phyloP scores from a whole-genome alignment of 2,888 invertebrate genomes.

The Drosophila paranaensis region DNA sequence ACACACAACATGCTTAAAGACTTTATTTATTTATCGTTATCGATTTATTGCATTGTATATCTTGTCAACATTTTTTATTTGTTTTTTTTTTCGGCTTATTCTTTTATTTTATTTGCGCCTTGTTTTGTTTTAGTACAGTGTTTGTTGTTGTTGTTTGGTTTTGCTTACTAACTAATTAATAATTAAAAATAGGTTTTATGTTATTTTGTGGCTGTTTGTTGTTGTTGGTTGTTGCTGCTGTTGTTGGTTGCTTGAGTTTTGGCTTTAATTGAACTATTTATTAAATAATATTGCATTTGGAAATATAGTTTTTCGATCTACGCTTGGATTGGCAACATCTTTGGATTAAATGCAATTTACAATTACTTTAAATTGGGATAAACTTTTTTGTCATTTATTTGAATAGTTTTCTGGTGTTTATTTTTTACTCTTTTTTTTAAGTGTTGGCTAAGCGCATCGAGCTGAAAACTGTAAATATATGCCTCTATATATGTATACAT shows the following conservation, averaged over 20 bases:
- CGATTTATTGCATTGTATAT: conserved; percentile 76
- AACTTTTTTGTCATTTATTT: background rate
- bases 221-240: conserved; percentile 21
- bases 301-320: conserved; percentile 22
- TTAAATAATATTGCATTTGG: conserved; percentile 40
- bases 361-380: conserved; percentile 32
- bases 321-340: conserved; percentile 70
- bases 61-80: conserved; percentile 46
- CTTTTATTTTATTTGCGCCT: conserved; percentile 36
- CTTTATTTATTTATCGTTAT: conserved; percentile 76
- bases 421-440: conserved; percentile 1
- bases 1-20: conserved; percentile 80
- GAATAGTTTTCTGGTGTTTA: background rate
- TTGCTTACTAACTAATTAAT: conserved; percentile 75
- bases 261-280: conserved; percentile 36
- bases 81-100: conserved; percentile 24
- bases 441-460: conserved; percentile 48
- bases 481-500: conserved; percentile 44
- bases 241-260: conserved; percentile 35
- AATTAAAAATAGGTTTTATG: conserved; percentile 58
- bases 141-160: conserved; percentile 37
- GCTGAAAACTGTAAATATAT: conserved; percentile 55
- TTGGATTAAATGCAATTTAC: conserved; percentile 75
- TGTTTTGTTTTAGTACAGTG: conserved; percentile 40
- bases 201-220: conserved; percentile 43